Evolutionary conservation across 2,113 vertebrate genomes (phyloP).

Genomic region (Ammospiza nelsoni): DNA sequence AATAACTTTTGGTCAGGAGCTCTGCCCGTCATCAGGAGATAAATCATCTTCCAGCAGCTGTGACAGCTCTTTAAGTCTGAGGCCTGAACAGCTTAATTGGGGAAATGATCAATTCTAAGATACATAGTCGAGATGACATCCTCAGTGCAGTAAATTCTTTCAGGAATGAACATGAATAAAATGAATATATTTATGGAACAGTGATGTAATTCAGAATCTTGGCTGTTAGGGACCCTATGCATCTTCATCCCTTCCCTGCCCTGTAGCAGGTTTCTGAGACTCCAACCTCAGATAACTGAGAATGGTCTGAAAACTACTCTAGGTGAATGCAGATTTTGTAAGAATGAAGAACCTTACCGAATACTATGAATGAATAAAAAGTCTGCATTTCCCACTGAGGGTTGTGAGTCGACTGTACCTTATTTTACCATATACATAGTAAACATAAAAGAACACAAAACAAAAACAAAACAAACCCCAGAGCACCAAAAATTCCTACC

Average conservation of each 20-base stretch:
- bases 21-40: constrained; percentile 62
- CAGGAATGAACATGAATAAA: constrained; percentile 55
- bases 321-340: not conserved
- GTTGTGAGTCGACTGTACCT: not conserved
- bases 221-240: constrained; percentile 36
- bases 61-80: constrained; percentile 69
- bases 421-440: not conserved
- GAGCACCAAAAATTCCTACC: not conserved
- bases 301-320: constrained; percentile 25
- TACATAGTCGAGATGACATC: constrained; percentile 54
- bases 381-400: not conserved
- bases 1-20: constrained; percentile 63
- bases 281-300: not conserved
- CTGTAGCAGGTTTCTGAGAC: constrained; percentile 21
- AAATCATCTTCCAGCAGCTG: constrained; percentile 60
- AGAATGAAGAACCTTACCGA: constrained; percentile 25
- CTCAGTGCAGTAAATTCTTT: constrained; percentile 43
- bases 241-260: constrained; percentile 42
- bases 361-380: constrained; percentile 12
- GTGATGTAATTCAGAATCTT: constrained; percentile 69
- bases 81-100: constrained; percentile 58
- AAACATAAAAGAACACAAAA: not conserved
- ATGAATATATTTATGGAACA: constrained; percentile 69
- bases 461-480: not conserved
- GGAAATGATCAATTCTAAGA: constrained; percentile 64